Conservation (phyloP, 2,888 invertebrate species). For the Sisyra terminalis region DNA sequence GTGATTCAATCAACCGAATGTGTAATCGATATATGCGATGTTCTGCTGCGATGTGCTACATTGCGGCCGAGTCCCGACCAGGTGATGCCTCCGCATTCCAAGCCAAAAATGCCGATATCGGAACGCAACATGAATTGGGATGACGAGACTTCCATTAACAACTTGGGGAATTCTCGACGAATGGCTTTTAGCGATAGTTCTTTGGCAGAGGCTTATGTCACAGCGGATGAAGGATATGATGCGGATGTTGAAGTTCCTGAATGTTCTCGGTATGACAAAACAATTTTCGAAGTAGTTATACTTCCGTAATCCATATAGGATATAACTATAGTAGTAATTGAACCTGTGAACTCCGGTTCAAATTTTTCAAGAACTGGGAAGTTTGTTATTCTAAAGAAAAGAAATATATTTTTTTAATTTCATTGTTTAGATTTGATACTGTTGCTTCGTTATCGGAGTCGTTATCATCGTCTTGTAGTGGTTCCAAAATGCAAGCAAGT, state of each 20-base stretch:
- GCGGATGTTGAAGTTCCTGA: conserved; percentile 37
- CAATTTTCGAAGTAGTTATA: too few relatives aligned
- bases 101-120: conserved; percentile 22
- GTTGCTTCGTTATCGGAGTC: conserved; percentile 3
- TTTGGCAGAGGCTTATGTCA: conserved; percentile 25
- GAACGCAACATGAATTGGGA: conserved; percentile 18
- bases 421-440: conserved; percentile 1
- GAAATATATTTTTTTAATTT: too few relatives aligned
- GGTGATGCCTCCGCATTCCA: conserved; percentile 32
- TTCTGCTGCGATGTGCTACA: conserved; percentile 35
- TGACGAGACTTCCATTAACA: conserved; percentile 12
- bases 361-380: too few relatives aligned
- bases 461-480: conserved; percentile 6
- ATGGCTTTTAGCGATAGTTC: conserved; percentile 11
- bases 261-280: not conserved
- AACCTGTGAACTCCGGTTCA: too few relatives aligned
- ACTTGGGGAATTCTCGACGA: not conserved
- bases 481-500: conserved; percentile 2
- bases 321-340: too few relatives aligned
- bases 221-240: conserved; percentile 40
- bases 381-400: too few relatives aligned
- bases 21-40: conserved; percentile 30
- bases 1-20: not conserved
- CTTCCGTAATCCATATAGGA: too few relatives aligned
- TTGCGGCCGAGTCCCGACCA: conserved; percentile 32